These are phyloP conservation scores for Drosophila trapezifrons DNA, from an alignment of 1,140 invertebrate genomes.

Conservation along the genomic window DNA sequence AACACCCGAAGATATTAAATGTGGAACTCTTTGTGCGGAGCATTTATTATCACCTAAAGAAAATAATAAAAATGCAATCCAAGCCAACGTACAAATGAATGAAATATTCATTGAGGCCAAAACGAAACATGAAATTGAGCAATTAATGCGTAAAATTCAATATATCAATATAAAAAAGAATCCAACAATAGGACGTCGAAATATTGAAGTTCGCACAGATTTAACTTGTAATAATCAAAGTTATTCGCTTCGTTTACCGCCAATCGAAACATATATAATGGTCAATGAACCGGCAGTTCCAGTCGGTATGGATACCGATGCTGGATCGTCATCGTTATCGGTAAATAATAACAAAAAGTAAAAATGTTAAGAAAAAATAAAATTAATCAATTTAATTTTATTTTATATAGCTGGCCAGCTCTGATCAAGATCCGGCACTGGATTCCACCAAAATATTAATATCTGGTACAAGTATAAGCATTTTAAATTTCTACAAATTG, in stretches of 20 bases:
- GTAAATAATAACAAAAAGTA: constrained; percentile 1
- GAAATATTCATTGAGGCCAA: constrained; percentile 96
- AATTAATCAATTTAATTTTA: constrained; percentile 6
- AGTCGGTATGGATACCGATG: constrained; percentile 10
- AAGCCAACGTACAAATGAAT: constrained; percentile 88
- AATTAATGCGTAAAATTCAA: constrained; percentile 92
- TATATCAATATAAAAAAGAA: constrained; percentile 95
- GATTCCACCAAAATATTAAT: constrained; percentile 37
- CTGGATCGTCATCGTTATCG: constrained; percentile 20
- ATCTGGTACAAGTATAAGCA: constrained; percentile 30
- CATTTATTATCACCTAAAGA: constrained; percentile 66
- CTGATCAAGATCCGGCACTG: constrained; percentile 27
- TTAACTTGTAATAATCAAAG: constrained; percentile 86
- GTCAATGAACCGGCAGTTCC: constrained; percentile 66
- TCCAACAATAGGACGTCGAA: constrained; percentile 95
- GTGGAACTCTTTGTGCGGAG: constrained; percentile 80
- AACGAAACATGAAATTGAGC: constrained; percentile 95
- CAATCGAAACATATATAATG: constrained; percentile 83
- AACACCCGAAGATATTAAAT: constrained; percentile 71
- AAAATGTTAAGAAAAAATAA: constrained; percentile 22
- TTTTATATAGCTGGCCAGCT: constrained; percentile 16
- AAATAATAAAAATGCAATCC: constrained; percentile 32
- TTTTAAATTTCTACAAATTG: background rate
- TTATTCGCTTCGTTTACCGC: constrained; percentile 66
- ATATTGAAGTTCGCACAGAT: constrained; percentile 92